A percentile compares a stretch with the other conserved stretches of the same genome.
These are phyloP conservation scores for Cryptus armator DNA, from an alignment of 2,888 invertebrate species.

Conservation along the genomic window DNA sequence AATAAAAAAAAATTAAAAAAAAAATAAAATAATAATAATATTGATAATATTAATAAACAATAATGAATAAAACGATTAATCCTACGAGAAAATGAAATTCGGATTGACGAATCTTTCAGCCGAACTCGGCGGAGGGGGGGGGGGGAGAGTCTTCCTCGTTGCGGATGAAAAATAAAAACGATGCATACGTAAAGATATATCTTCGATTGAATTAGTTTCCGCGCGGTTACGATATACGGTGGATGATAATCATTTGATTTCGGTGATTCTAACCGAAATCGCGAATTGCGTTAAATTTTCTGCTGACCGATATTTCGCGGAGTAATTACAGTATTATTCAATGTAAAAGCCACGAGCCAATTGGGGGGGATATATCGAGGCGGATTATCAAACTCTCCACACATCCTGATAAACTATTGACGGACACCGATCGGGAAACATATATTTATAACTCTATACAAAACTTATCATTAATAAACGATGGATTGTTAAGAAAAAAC, in stretches of 20 bases:
- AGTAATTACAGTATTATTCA: constrained; percentile 70
- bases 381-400: constrained; percentile 48
- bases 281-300: constrained; percentile 52
- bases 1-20: constrained; percentile 13
- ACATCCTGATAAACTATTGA: constrained; percentile 43
- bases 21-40: constrained; percentile 58
- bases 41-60: constrained; percentile 39
- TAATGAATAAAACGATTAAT: constrained; percentile 48
- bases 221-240: constrained; percentile 43
- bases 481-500: constrained; percentile 49
- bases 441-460: constrained; percentile 64
- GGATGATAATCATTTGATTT: constrained; percentile 61
- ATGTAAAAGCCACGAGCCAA: constrained; percentile 54
- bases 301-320: constrained; percentile 58
- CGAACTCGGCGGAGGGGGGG: background rate
- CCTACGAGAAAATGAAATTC: constrained; percentile 27
- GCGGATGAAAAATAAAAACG: background rate
- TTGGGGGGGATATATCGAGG: constrained; percentile 29
- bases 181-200: constrained; percentile 39
- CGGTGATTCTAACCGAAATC: constrained; percentile 51
- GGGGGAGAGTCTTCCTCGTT: constrained; percentile 20
- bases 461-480: constrained; percentile 66
- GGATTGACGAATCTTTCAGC: constrained; percentile 35
- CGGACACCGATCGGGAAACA: constrained; percentile 54
- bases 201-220: constrained; percentile 50